Evolutionary conservation across 2,797 vertebrate genomes (phyloP).

Genomic region (Gastrophryne carolinensis): DNA sequence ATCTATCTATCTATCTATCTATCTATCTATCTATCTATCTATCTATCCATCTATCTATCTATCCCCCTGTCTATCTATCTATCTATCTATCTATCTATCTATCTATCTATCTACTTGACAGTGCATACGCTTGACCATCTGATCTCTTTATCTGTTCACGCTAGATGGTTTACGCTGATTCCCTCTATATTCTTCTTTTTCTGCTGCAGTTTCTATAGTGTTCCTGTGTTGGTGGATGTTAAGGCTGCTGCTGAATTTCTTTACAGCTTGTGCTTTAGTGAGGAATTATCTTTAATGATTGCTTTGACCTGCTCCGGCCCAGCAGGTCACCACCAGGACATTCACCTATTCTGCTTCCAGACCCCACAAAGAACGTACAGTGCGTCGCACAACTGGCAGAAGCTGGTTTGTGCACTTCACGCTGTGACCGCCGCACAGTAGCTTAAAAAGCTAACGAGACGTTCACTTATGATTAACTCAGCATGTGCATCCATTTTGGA

Average conservation of each 20-base stretch:
- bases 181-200: background rate
- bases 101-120: background rate
- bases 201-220: background rate
- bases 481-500: conserved; percentile 23
- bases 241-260: background rate
- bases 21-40: too few relatives aligned
- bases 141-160: background rate
- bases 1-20: too few relatives aligned
- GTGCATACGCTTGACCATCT: too few relatives aligned
- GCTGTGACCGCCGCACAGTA: conserved; percentile 30
- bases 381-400: background rate
- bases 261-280: background rate
- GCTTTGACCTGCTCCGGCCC: background rate
- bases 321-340: conserved; percentile 9
- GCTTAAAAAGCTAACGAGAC: conserved; percentile 21
- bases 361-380: background rate
- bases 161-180: background rate
- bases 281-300: background rate
- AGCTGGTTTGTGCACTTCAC: conserved; percentile 12
- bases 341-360: conserved; percentile 20
- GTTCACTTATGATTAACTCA: conserved; percentile 23
- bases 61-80: background rate
- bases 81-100: background rate
- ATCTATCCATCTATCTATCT: background rate
- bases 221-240: background rate